phyloP scores from a whole-genome alignment of 2,797 vertebrate species.

The Pangasius mekongensis region DNA sequence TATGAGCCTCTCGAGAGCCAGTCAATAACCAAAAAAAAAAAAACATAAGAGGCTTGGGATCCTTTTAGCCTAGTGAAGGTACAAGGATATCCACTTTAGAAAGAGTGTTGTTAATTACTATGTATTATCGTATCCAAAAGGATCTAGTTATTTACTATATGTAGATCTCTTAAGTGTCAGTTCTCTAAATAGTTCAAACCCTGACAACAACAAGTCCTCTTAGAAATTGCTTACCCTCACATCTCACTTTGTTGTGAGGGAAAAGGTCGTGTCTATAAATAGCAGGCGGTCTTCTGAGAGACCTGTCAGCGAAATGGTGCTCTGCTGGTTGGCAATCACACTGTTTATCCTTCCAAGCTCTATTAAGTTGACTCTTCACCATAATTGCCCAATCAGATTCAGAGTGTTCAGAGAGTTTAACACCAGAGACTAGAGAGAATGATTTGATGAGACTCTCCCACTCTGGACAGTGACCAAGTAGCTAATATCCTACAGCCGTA shows the following conservation, averaged over 20 bases:
- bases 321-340: conserved; percentile 30
- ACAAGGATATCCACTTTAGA: not conserved
- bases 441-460: conserved; percentile 17
- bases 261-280: conserved; percentile 57
- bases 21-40: conserved; percentile 26
- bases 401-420: conserved; percentile 10
- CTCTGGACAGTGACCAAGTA: not conserved
- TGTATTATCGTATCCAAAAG: not conserved
- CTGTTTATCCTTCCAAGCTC: conserved; percentile 5
- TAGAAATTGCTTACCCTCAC: conserved; percentile 35
- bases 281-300: conserved; percentile 43
- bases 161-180: not conserved
- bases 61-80: conserved; percentile 16
- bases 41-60: conserved; percentile 8
- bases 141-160: not conserved
- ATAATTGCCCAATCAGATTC: conserved; percentile 33
- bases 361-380: conserved; percentile 22
- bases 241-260: conserved; percentile 35
- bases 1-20: conserved; percentile 46
- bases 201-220: conserved; percentile 30
- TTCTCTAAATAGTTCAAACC: conserved; percentile 17
- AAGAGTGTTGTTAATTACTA: not conserved
- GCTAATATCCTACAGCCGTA: not conserved
- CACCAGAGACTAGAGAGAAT: conserved; percentile 3
- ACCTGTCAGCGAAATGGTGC: conserved; percentile 30